A percentile compares a stretch with the other conserved stretches of the same genome.
phyloP scores from a whole-genome alignment of 2,113 vertebrate species.

The Oplegnathus fasciatus region DNA sequence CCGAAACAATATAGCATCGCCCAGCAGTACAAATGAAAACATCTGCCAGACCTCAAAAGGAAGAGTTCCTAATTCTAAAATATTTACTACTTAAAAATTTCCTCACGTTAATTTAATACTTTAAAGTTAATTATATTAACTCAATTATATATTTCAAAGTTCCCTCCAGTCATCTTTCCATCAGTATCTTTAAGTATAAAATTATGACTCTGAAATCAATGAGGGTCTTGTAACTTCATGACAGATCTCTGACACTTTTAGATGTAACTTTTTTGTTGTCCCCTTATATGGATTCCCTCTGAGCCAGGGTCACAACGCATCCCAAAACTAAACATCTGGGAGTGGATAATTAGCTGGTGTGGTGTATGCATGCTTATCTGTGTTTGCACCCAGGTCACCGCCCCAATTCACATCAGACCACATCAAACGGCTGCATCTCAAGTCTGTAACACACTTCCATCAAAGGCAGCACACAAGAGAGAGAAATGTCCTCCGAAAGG shows the following conservation, averaged over 20 bases:
- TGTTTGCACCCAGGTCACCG: conserved; percentile 58
- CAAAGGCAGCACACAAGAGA: conserved; percentile 66
- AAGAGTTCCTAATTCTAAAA: too few species aligned
- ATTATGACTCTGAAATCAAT: too few species aligned
- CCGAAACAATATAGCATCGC: background rate
- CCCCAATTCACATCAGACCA: conserved; percentile 58
- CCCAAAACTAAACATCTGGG: conserved; percentile 70
- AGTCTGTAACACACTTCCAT: conserved; percentile 80
- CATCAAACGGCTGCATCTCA: conserved; percentile 69
- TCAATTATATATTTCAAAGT: too few species aligned
- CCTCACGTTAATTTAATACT: too few species aligned
- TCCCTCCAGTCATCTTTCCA: too few species aligned
- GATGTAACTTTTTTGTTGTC: background rate
- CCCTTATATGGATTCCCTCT: conserved; percentile 27
- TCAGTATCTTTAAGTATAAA: too few species aligned
- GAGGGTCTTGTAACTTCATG: too few species aligned
- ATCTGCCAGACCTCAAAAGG: too few species aligned
- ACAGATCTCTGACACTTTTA: too few species aligned
- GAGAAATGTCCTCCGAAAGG: conserved; percentile 59
- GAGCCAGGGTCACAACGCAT: conserved; percentile 3
- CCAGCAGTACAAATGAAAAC: background rate
- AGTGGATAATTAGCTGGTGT: conserved; percentile 63
- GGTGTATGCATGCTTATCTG: conserved; percentile 30
- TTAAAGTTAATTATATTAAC: too few species aligned
- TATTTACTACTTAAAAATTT: too few species aligned